phyloP scores from a whole-genome alignment of 30 jellyfish, hydroid and myxozoan genomes.

The Rhopilema esculentum region DNA sequence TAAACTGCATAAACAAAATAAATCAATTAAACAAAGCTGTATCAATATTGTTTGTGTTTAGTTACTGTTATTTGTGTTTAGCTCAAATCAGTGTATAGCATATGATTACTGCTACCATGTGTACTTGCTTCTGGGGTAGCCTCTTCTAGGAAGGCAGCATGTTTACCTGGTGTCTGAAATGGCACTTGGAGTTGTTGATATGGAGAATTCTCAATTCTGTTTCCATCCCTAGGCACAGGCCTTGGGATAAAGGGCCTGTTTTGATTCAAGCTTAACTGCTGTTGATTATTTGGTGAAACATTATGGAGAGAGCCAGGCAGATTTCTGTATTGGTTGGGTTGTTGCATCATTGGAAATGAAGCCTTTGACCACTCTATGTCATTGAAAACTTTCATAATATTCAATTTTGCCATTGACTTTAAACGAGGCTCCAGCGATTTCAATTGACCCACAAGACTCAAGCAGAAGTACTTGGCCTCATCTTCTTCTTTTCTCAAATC shows the following conservation, averaged over 20 bases:
- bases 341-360: constrained; percentile 7
- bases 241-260: constrained; percentile 6
- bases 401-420: constrained; percentile 34
- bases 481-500: constrained; percentile 26
- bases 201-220: background rate
- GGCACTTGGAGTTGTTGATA: background rate
- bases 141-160: background rate
- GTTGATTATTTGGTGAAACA: background rate
- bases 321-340: constrained; percentile 8
- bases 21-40: background rate
- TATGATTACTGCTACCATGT: background rate
- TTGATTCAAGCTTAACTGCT: constrained; percentile 2
- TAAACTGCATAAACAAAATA: background rate
- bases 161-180: background rate
- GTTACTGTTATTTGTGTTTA: background rate
- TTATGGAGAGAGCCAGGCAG: background rate
- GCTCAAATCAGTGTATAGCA: background rate
- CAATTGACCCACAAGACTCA: constrained; percentile 40
- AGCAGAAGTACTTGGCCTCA: constrained; percentile 28
- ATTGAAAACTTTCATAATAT: constrained; percentile 30
- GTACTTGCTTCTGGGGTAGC: constrained; percentile 1
- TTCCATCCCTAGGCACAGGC: background rate
- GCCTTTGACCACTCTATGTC: constrained; percentile 46
- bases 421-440: constrained; percentile 30
- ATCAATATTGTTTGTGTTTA: background rate